These are phyloP conservation scores for Eolophus roseicapilla DNA, from an alignment of 2,113 vertebrate genomes.

Conservation along the genomic window DNA sequence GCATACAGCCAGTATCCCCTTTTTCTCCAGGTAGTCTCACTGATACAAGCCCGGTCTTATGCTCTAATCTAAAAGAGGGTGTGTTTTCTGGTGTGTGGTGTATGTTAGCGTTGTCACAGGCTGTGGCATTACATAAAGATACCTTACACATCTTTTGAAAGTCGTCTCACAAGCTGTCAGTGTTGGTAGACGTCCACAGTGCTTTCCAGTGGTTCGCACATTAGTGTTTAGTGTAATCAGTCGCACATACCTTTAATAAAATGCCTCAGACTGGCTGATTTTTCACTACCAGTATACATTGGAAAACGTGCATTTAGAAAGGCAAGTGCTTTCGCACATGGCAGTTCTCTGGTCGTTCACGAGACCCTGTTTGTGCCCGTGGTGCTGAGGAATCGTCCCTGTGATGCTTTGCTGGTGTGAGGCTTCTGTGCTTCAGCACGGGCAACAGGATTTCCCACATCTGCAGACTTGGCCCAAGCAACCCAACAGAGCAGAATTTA, in stretches of 20 bases:
- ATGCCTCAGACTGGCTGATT: neutral
- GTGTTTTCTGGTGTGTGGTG: neutral
- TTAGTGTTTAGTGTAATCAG: neutral
- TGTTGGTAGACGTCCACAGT: conserved; percentile 13
- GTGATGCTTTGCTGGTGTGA: neutral
- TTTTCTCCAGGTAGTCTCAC: neutral
- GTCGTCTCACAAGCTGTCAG: conserved; percentile 12
- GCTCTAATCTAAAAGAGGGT: neutral
- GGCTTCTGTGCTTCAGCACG: neutral
- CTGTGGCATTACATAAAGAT: neutral
- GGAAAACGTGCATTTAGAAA: neutral
- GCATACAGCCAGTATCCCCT: neutral
- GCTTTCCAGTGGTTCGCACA: neutral
- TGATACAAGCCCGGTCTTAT: neutral
- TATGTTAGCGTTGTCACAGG: neutral
- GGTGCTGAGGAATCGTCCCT: neutral
- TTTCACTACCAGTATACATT: neutral
- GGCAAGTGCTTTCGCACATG: neutral
- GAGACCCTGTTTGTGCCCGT: neutral
- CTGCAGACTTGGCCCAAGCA: neutral
- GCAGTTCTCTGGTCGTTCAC: rapidly evolving
- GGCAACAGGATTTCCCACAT: neutral
- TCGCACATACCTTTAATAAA: neutral
- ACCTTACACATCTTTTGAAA: neutral
- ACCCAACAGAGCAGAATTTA: neutral